Evolutionary conservation across 2,888 invertebrate genomes (phyloP).

Genomic region (Cosmopolites sordidus): DNA sequence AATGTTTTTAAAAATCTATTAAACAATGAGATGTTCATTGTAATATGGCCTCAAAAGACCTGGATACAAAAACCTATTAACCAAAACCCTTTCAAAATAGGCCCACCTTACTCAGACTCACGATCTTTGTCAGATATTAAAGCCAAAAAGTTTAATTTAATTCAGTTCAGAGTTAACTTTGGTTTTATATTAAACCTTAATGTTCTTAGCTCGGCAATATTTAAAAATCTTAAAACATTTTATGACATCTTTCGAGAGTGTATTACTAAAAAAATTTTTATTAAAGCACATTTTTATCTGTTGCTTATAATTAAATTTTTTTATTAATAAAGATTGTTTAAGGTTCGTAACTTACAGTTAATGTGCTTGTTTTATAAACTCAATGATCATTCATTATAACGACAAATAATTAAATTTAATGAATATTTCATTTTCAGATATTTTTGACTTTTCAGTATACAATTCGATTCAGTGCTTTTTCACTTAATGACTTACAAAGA

Average conservation of each 20-base stretch:
- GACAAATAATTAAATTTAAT: no score
- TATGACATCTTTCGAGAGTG: background rate
- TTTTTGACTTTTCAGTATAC: no score
- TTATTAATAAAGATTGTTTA: no score
- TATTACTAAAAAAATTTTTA: background rate
- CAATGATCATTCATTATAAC: no score
- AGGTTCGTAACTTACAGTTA: no score
- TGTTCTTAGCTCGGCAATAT: background rate
- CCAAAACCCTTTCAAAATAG: background rate
- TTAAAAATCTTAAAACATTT: background rate
- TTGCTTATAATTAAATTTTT: no score
- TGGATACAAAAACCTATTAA: background rate
- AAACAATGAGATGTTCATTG: background rate
- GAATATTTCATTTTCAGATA: no score
- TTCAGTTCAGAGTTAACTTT: background rate
- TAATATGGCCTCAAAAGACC: background rate
- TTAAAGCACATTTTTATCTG: background rate
- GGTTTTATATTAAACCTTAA: background rate
- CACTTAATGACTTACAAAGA: no score
- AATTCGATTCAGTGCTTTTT: no score
- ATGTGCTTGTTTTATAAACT: no score
- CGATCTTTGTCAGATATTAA: background rate
- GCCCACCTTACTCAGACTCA: background rate
- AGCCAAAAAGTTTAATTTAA: conserved; percentile 2
- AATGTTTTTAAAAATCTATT: no score